Evolutionary conservation across 2,888 invertebrate species (phyloP).

Genomic region (Caenorhabditis auriculariae): DNA sequence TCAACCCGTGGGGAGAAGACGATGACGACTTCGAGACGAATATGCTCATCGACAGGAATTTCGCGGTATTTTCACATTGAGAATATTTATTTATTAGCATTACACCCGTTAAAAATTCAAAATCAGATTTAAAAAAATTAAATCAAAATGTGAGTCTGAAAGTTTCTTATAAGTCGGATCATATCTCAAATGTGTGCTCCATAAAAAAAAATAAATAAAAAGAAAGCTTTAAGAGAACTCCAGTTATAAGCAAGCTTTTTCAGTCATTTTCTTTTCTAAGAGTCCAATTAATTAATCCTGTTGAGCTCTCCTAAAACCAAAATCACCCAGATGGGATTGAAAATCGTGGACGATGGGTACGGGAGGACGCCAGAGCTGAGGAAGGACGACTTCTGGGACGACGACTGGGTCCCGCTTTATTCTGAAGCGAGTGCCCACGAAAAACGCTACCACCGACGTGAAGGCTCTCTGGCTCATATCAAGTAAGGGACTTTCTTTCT

Average conservation of each 20-base stretch:
- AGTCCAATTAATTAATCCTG: too few species aligned
- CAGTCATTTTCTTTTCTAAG: too few species aligned
- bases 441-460: conserved; percentile 25
- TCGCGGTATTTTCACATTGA: conserved; percentile 37
- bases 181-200: too few species aligned
- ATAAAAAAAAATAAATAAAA: too few species aligned
- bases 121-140: background rate
- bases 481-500: conserved; percentile 17
- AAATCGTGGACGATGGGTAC: conserved; percentile 51
- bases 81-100: too few species aligned
- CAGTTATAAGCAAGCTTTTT: too few species aligned
- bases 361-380: conserved; percentile 39
- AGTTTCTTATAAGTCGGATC: too few species aligned
- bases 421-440: conserved; percentile 41
- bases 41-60: conserved; percentile 49
- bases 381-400: conserved; percentile 50
- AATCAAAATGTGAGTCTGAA: too few species aligned
- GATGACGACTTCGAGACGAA: conserved; percentile 57
- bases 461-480: conserved; percentile 42
- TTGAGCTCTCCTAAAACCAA: too few species aligned
- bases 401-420: conserved; percentile 46
- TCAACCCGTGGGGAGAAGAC: conserved; percentile 59
- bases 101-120: too few species aligned
- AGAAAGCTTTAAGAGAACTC: too few species aligned
- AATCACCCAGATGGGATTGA: conserved; percentile 40